A percentile compares a stretch with the other conserved stretches of the same genome.
These are phyloP conservation scores for Grapholita molesta DNA, from an alignment of 1,140 invertebrate genomes.

Conservation along the genomic window DNA sequence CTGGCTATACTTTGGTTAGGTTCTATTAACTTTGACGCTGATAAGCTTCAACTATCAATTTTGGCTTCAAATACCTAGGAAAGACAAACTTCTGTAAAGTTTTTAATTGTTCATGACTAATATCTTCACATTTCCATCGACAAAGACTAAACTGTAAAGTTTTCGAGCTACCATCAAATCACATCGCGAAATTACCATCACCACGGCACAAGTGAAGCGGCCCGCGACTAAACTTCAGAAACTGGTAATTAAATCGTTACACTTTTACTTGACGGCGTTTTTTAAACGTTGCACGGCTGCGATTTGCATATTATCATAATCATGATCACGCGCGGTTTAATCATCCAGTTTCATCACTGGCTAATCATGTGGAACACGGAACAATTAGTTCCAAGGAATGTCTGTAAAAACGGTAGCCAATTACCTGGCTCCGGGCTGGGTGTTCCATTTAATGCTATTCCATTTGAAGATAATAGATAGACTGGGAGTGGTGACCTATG, in stretches of 20 bases:
- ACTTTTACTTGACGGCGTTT: conserved; percentile 49
- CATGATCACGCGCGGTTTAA: conserved; percentile 23
- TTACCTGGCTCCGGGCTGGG: background rate
- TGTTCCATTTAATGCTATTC: conserved; percentile 4
- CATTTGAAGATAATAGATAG: background rate
- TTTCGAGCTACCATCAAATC: background rate
- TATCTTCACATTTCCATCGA: background rate
- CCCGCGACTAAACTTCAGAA: conserved; percentile 18
- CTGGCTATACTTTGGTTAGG: no score
- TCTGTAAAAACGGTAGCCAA: background rate
- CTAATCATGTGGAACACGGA: conserved; percentile 10
- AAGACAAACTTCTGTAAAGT: no score
- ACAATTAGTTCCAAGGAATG: conserved; percentile 4
- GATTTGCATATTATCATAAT: conserved; percentile 51
- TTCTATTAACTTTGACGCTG: no score
- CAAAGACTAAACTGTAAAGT: background rate
- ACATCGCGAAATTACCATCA: background rate
- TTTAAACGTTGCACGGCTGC: conserved; percentile 29
- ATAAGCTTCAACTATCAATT: no score
- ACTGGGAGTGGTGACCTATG: background rate
- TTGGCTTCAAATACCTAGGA: no score
- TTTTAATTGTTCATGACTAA: no score
- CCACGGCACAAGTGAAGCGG: background rate
- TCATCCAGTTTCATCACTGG: conserved; percentile 21
- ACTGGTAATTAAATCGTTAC: conserved; percentile 47